Conservation (phyloP, 1,140 invertebrate species). For the Globodera ellingtonae region DNA sequence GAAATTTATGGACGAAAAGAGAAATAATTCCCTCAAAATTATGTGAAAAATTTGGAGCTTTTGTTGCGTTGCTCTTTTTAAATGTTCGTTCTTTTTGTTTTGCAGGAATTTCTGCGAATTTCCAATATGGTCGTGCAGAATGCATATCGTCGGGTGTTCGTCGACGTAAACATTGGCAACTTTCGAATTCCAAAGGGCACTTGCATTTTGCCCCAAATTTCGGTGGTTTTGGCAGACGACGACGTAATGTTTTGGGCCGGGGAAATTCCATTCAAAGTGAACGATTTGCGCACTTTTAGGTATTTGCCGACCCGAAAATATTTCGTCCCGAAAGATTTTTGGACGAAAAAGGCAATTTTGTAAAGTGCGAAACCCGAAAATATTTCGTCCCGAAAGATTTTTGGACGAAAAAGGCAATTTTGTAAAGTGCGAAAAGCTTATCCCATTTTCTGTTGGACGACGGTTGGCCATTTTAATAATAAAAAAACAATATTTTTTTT, state of each 20-base stretch:
- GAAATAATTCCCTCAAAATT: too few species aligned
- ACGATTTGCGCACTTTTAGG: conserved; percentile 5
- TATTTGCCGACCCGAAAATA: conserved; percentile 31
- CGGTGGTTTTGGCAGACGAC: conserved; percentile 33
- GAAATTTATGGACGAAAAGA: too few species aligned
- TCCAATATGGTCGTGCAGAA: conserved; percentile 35
- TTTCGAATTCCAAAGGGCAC: conserved; percentile 35
- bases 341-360: conserved; percentile 37
- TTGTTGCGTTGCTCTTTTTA: too few species aligned
- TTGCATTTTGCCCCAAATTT: conserved; percentile 43
- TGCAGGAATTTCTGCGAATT: conserved; percentile 28
- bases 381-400: conserved; percentile 39
- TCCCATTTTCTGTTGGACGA: conserved; percentile 35
- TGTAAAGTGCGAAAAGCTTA: conserved; percentile 31
- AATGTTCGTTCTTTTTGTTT: background rate
- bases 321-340: conserved; percentile 41
- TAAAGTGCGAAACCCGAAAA: conserved; percentile 32
- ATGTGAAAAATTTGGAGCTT: too few species aligned
- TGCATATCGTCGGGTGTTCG: conserved; percentile 19
- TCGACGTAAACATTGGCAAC: conserved; percentile 25
- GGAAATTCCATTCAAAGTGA: background rate
- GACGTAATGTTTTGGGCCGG: conserved; percentile 64
- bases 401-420: conserved; percentile 40
- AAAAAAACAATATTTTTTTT: background rate
- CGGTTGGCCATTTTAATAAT: background rate